phyloP scores from a whole-genome alignment of 2,888 invertebrate species.

The Lepidocyrtinus sp. region DNA sequence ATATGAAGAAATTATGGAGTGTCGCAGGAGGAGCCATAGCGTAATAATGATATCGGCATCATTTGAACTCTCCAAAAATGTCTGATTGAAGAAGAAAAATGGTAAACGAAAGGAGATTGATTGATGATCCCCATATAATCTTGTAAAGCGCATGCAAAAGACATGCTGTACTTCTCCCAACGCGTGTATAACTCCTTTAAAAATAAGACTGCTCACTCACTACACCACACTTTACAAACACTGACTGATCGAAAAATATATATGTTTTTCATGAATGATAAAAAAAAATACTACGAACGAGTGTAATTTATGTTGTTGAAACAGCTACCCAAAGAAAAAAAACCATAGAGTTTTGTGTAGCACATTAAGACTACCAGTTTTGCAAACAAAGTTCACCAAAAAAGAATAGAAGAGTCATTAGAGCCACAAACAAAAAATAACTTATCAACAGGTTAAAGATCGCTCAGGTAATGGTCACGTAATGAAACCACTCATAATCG shows the following conservation, averaged over 20 bases:
- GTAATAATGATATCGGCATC: not conserved
- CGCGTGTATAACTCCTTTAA: not conserved
- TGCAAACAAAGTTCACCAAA: not conserved
- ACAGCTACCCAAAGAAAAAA: not conserved
- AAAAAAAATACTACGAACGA: not conserved
- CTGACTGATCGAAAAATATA: not conserved
- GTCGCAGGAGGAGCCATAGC: not conserved
- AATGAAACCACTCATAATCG: constrained; percentile 58
- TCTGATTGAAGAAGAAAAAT: not conserved
- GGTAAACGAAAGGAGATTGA: not conserved
- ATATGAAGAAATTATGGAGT: not conserved
- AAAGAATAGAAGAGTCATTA: constrained; percentile 52
- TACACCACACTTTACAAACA: not conserved
- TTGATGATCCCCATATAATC: not conserved
- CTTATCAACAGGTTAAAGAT: constrained; percentile 59
- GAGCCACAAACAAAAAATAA: constrained; percentile 41
- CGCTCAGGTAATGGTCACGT: constrained; percentile 58
- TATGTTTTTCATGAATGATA: not conserved
- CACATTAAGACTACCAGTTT: not conserved
- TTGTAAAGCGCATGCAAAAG: not conserved
- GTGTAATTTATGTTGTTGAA: constrained; percentile 1
- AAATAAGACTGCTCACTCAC: not conserved
- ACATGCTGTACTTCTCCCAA: not conserved
- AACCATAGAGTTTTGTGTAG: not conserved
- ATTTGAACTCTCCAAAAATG: not conserved